A percentile compares a stretch with the other conserved stretches of the same genome.
Conservation (phyloP, 2,113 vertebrate species). For the Cettia cetti region DNA sequence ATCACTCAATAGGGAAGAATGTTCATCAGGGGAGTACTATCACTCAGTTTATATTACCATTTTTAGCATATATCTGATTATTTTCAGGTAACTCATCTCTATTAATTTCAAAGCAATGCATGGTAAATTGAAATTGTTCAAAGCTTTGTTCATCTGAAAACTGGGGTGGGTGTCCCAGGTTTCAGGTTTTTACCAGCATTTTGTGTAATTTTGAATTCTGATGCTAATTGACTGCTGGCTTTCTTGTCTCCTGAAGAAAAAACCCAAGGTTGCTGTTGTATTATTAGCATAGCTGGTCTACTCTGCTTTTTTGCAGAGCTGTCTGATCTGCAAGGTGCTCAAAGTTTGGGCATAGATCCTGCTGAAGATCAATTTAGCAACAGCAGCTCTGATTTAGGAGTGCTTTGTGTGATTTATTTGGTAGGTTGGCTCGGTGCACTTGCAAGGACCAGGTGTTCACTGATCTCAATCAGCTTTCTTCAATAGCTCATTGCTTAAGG, state of each 20-base stretch:
- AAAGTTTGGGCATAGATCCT: background rate
- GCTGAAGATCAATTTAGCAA: background rate
- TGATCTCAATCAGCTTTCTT: background rate
- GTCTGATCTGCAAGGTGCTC: background rate
- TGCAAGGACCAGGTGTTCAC: background rate
- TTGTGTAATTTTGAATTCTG: background rate
- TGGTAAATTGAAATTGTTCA: background rate
- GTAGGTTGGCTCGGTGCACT: background rate
- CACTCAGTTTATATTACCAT: rapidly evolving
- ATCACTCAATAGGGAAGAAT: background rate
- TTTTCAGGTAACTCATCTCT: background rate
- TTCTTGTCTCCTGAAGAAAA: background rate
- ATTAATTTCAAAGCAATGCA: background rate
- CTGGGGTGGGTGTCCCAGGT: background rate
- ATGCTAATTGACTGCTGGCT: background rate
- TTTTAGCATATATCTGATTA: background rate
- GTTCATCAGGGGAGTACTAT: background rate
- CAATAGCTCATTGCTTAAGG: background rate
- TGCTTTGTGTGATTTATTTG: background rate
- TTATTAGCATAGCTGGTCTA: background rate
- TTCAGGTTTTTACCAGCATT: background rate
- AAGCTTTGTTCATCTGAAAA: background rate
- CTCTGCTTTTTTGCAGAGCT: background rate
- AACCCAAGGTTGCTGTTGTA: background rate
- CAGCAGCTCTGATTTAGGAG: background rate